A percentile compares a stretch with the other conserved stretches of the same genome.
Conservation (phyloP, 30 jellyfish, hydroid and myxozoan genomes). For the Hydractinia symbiolongicarpus region DNA sequence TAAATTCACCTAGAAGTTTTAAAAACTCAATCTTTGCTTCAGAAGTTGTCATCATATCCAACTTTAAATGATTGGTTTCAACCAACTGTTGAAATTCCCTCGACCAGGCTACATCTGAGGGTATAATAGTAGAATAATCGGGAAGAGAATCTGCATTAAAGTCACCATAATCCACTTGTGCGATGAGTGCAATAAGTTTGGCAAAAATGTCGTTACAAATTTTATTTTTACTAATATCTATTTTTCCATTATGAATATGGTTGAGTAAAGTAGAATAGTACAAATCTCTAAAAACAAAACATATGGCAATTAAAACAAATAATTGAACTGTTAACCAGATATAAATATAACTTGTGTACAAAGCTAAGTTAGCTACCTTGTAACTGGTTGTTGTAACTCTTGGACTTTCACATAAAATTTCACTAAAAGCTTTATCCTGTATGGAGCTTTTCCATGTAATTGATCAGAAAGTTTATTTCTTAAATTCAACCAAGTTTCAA, state of each 20-base stretch:
- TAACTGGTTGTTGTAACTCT: constrained; percentile 79
- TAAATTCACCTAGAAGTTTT: constrained; percentile 44
- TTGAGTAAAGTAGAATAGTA: constrained; percentile 50
- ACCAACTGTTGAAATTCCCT: constrained; percentile 57
- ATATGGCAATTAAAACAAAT: background rate
- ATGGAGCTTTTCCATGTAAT: constrained; percentile 85
- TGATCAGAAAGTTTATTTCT: constrained; percentile 75
- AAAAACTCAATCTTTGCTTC: constrained; percentile 64
- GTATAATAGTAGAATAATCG: constrained; percentile 52
- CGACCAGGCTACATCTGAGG: constrained; percentile 59
- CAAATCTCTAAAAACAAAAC: constrained; percentile 55
- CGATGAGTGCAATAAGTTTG: constrained; percentile 52
- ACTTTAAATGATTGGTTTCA: constrained; percentile 62
- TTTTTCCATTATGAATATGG: constrained; percentile 48
- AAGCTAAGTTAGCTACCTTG: constrained; percentile 53
- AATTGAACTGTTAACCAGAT: background rate
- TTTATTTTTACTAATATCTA: constrained; percentile 29
- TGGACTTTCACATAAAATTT: constrained; percentile 90
- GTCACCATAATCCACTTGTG: constrained; percentile 85
- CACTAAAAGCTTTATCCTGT: constrained; percentile 68
- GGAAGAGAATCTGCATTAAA: constrained; percentile 73
- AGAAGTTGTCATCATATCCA: constrained; percentile 57
- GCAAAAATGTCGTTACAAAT: constrained; percentile 42
- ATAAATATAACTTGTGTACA: background rate
- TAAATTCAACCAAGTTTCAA: constrained; percentile 87